Conservation (phyloP, 2,113 vertebrate genomes). For the Passer montanus region DNA sequence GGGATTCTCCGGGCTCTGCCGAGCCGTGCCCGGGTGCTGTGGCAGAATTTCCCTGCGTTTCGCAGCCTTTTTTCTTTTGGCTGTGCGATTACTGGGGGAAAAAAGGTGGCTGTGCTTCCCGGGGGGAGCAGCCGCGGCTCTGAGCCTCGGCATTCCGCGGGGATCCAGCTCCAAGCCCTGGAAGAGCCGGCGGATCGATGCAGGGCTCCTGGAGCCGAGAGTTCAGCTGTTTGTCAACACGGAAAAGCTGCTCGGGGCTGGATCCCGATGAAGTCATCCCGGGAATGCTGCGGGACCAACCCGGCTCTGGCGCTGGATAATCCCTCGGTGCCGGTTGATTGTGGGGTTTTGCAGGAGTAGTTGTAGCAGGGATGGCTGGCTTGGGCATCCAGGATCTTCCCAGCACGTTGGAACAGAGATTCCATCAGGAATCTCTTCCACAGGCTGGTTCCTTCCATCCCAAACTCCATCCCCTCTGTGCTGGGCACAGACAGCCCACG, state of each 20-base stretch:
- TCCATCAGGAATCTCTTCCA: neutral
- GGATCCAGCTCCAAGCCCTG: neutral
- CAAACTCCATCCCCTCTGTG: neutral
- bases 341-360: neutral
- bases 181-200: neutral
- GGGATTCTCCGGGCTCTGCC: slow-evolving; percentile 22
- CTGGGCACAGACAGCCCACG: neutral
- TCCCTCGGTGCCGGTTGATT: neutral
- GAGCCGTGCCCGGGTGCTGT: slow-evolving; percentile 17
- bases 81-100: neutral
- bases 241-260: neutral
- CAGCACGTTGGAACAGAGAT: neutral
- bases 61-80: neutral
- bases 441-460: neutral
- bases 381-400: neutral
- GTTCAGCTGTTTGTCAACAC: neutral
- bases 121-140: neutral
- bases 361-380: neutral
- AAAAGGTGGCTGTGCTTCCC: neutral
- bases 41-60: neutral
- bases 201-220: neutral
- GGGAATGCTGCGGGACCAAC: neutral
- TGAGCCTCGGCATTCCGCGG: neutral
- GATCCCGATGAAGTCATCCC: neutral
- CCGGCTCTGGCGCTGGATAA: neutral